Evolutionary conservation across 2,797 vertebrate species (phyloP).

Genomic region (Rhyacichthys aspro): DNA sequence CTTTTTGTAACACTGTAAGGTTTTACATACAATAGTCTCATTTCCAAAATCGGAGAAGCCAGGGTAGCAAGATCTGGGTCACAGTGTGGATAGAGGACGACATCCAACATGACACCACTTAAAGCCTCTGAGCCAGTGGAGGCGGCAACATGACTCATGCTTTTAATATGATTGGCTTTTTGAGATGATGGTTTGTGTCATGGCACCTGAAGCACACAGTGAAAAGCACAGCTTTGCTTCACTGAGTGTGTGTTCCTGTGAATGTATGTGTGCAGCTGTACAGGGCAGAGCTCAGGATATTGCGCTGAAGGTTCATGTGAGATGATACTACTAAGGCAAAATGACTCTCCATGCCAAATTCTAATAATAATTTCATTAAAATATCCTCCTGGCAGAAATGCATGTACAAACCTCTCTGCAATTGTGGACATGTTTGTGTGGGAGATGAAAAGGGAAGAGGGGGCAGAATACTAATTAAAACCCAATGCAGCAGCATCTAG

Average conservation of each 20-base stretch:
- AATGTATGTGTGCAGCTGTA: slow-evolving; percentile 7
- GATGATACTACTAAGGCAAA: slow-evolving; percentile 32
- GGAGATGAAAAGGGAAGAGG: slow-evolving; percentile 15
- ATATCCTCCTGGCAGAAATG: slow-evolving; percentile 36
- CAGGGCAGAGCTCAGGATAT: slow-evolving; percentile 3
- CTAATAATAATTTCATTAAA: slow-evolving; percentile 55
- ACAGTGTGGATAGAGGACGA: slow-evolving; percentile 58
- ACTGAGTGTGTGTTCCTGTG: slow-evolving; percentile 5
- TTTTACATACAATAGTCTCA: slow-evolving; percentile 4
- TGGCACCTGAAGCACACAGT: slow-evolving; percentile 69
- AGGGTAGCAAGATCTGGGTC: slow-evolving; percentile 68
- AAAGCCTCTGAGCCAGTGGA: slow-evolving; percentile 71
- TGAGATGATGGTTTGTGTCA: slow-evolving; percentile 74
- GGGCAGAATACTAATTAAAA: slow-evolving; percentile 19
- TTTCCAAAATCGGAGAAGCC: slow-evolving; percentile 29
- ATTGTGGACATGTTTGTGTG: slow-evolving; percentile 36
- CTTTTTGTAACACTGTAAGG: neutral
- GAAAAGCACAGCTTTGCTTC: slow-evolving; percentile 33
- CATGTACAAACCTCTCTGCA: slow-evolving; percentile 30
- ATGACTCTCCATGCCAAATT: slow-evolving; percentile 36
- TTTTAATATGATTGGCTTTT: slow-evolving; percentile 78
- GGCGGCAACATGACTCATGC: slow-evolving; percentile 72
- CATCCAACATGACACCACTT: slow-evolving; percentile 72
- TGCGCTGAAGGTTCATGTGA: slow-evolving; percentile 24
- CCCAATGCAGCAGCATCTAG: slow-evolving; percentile 4